Evolutionary conservation across 2,888 invertebrate species (phyloP).

Genomic region (Branchipolynoe longqiensis): DNA sequence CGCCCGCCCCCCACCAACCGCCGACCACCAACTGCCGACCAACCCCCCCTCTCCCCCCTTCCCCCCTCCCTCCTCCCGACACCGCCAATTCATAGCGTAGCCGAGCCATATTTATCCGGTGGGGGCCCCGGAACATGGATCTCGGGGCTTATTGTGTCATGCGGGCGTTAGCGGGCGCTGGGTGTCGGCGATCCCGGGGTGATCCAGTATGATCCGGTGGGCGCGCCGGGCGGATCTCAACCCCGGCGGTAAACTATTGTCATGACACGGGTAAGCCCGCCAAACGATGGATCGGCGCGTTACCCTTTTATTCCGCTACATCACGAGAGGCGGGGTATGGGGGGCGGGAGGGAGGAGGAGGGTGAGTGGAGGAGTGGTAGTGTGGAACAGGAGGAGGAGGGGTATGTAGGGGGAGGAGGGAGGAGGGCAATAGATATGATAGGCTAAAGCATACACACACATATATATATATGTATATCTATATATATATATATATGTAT

Average conservation of each 20-base stretch:
- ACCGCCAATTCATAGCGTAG: conserved; percentile 52
- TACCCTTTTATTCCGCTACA: conserved; percentile 3
- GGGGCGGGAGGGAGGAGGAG: too few relatives aligned
- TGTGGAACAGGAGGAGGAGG: neutral
- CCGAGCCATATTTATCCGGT: conserved; percentile 47
- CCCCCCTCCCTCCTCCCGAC: too few relatives aligned
- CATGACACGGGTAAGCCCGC: conserved; percentile 29
- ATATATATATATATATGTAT: neutral
- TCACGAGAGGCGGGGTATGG: neutral
- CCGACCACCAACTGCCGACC: too few relatives aligned
- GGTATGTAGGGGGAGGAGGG: neutral
- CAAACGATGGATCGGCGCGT: neutral
- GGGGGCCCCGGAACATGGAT: conserved; percentile 30
- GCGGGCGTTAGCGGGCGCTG: neutral
- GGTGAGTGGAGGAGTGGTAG: neutral
- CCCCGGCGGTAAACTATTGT: conserved; percentile 25
- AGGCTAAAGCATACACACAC: neutral
- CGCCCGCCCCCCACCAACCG: too few relatives aligned
- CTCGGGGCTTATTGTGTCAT: conserved; percentile 52
- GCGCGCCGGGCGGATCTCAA: neutral
- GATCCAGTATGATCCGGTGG: conserved; percentile 38
- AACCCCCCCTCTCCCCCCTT: too few relatives aligned
- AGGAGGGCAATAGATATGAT: neutral
- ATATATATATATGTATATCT: neutral
- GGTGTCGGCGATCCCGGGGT: neutral